Evolutionary conservation across 2,797 vertebrate species (phyloP).

Genomic region (Spinibarbus caldwelli): DNA sequence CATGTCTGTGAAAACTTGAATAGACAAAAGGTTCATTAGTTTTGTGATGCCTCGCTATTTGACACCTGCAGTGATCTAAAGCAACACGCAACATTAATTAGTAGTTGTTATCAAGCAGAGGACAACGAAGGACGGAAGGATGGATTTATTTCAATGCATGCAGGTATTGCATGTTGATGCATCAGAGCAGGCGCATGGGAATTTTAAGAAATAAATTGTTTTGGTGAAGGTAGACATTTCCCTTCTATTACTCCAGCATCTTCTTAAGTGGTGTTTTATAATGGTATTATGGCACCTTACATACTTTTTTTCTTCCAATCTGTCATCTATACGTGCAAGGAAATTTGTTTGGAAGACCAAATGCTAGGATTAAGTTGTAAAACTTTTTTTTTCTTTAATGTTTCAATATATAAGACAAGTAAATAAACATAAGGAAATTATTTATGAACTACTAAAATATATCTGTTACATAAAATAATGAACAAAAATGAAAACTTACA

Average conservation of each 20-base stretch:
- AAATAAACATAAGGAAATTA: slow-evolving; percentile 15
- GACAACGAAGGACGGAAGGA: slow-evolving; percentile 21
- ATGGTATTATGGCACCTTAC: slow-evolving; percentile 1
- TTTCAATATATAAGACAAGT: slow-evolving; percentile 13
- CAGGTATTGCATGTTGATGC: slow-evolving; percentile 48
- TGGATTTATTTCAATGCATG: slow-evolving; percentile 45
- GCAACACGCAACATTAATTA: slow-evolving; percentile 23
- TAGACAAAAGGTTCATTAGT: slow-evolving; percentile 35
- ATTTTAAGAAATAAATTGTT: slow-evolving; percentile 26
- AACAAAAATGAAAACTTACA: slow-evolving; percentile 36
- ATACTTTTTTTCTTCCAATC: slow-evolving; percentile 3
- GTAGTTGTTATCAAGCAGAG: slow-evolving; percentile 8
- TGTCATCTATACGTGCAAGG: slow-evolving; percentile 5
- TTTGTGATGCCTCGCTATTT: slow-evolving; percentile 42
- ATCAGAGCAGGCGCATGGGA: slow-evolving; percentile 45
- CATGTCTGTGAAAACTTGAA: slow-evolving; percentile 46
- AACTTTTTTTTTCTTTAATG: background rate
- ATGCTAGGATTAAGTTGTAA: slow-evolving; percentile 6
- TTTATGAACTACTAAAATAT: slow-evolving; percentile 20
- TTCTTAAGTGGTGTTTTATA: slow-evolving; percentile 32
- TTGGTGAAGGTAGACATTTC: slow-evolving; percentile 29
- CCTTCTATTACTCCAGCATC: slow-evolving; percentile 36
- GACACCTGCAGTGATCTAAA: slow-evolving; percentile 38
- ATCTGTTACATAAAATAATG: background rate
- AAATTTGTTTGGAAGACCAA: slow-evolving; percentile 27